Base-by-base conservation (phyloP, 2,113 vertebrate species). In the Pteropus alecto region DNA sequence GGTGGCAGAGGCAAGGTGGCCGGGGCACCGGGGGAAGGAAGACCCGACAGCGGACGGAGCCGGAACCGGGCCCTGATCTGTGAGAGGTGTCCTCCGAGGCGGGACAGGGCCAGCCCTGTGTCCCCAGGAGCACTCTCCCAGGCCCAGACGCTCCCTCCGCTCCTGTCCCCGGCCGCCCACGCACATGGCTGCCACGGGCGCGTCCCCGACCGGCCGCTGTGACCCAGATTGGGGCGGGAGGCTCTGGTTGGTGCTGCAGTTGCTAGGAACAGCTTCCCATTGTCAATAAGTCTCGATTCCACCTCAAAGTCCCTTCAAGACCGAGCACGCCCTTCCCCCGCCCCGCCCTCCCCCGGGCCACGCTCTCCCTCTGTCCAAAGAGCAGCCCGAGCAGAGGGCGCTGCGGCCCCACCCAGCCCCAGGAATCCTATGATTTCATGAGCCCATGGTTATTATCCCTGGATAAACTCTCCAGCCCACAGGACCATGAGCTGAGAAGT, bases 281-380 rank as follows among this genome's bases (percentile, higher is more conserved):
- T 26, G 41, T 6, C 7, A 28, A 22, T 2, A 7, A 41, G 33
- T 3, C 68, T 60, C 61, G 3, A 0, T 22, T 9, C 81, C 51
- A 35, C 41, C 38, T 15, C 2, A 0, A 15, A 51, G 76, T 2
- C 0, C 0, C 48, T 16, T 15, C 0, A 3, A 54, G n/a, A 28
- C 54, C 0, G 46, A 82, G 6, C 48, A 3, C 5, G 0, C 30
- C 61, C 18, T 4, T 56, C 78, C 60, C 22, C 48, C 48, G 9
- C 46, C 46, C 46, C 46, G 0, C 46, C 10, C 46, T 11, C 9
- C 46, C 13, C 65, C 0, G 41, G 54, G 35, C 43, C 61, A 0
- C 70, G 6, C 28, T 21, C 30, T 9, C 67, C 9, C 7, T 61
- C 76, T 1, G 1, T 11, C 71, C 87, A 68, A 5, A 13, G 21